phyloP scores from a whole-genome alignment of 1,140 invertebrate genomes.

The Drosophila serrata region DNA sequence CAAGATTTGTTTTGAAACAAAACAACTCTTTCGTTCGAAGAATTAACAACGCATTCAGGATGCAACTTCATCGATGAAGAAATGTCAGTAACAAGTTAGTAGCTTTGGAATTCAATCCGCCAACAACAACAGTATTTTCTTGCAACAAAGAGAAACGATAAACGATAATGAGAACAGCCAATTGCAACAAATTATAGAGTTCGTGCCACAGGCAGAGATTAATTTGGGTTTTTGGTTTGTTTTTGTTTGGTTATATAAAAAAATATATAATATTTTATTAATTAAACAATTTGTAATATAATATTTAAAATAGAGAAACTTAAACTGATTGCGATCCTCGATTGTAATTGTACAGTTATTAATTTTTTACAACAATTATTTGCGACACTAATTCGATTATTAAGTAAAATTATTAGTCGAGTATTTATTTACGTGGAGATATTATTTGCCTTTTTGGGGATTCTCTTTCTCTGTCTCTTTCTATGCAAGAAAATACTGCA shows the following conservation, averaged over 20 bases:
- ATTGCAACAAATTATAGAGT: conserved; percentile 43
- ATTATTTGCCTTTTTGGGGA: not conserved
- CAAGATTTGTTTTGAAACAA: not conserved
- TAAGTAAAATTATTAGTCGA: conserved; percentile 60
- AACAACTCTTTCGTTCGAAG: conserved; percentile 9
- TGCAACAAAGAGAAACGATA: conserved; percentile 62
- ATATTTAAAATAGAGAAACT: conserved; percentile 62
- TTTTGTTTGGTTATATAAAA: conserved; percentile 54
- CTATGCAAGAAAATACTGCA: conserved; percentile 82
- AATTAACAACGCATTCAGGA: not conserved
- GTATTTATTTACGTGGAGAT: conserved; percentile 44
- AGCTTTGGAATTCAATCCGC: conserved; percentile 32
- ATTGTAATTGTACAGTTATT: conserved; percentile 49
- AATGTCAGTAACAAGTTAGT: conserved; percentile 19
- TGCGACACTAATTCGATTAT: conserved; percentile 60
- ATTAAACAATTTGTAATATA: conserved; percentile 63
- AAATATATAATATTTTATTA: conserved; percentile 62
- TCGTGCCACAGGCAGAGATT: conserved; percentile 47
- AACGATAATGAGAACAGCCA: conserved; percentile 40
- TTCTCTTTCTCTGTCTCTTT: conserved; percentile 23
- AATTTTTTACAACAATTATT: conserved; percentile 64
- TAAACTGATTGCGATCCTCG: conserved; percentile 54
- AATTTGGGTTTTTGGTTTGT: conserved; percentile 32
- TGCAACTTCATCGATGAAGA: not conserved
- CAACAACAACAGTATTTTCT: conserved; percentile 73